Conservation (phyloP, 2,113 vertebrate genomes). For the Chaenocephalus aceratus region DNA sequence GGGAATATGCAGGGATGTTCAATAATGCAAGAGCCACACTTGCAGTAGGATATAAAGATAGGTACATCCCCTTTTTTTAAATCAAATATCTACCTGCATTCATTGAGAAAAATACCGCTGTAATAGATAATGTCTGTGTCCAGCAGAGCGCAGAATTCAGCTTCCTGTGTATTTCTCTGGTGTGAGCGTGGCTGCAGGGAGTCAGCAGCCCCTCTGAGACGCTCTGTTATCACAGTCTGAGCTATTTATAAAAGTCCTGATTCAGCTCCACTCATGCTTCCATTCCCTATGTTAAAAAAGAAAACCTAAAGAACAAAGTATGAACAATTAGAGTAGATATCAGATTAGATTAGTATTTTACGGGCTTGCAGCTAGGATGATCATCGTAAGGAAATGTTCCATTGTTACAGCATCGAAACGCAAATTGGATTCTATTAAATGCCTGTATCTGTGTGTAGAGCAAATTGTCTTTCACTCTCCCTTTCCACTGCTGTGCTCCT, state of each 20-base stretch:
- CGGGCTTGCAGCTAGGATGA: not conserved
- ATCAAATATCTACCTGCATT: not conserved
- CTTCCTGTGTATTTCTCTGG: slow-evolving; percentile 1
- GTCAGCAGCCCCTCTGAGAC: slow-evolving; percentile 52
- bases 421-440: not conserved
- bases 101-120: not conserved
- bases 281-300: slow-evolving; percentile 30
- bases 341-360: slow-evolving; percentile 15
- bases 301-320: slow-evolving; percentile 41
- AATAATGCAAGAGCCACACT: not conserved
- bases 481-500: slow-evolving; percentile 13
- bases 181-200: slow-evolving; percentile 44
- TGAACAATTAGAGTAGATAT: slow-evolving; percentile 14
- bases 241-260: slow-evolving; percentile 77
- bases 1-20: not conserved
- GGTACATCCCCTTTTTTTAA: not conserved
- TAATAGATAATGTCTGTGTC: not conserved
- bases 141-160: slow-evolving; percentile 71
- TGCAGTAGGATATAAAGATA: not conserved
- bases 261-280: slow-evolving; percentile 69
- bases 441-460: not conserved
- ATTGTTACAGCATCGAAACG: not conserved
- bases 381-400: not conserved
- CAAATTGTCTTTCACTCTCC: not conserved
- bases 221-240: slow-evolving; percentile 63